Percentiles rank a stretch among this genome's conserved stretches.
Conservation (phyloP, 2,113 vertebrate genomes). For the Nipponia nippon region DNA sequence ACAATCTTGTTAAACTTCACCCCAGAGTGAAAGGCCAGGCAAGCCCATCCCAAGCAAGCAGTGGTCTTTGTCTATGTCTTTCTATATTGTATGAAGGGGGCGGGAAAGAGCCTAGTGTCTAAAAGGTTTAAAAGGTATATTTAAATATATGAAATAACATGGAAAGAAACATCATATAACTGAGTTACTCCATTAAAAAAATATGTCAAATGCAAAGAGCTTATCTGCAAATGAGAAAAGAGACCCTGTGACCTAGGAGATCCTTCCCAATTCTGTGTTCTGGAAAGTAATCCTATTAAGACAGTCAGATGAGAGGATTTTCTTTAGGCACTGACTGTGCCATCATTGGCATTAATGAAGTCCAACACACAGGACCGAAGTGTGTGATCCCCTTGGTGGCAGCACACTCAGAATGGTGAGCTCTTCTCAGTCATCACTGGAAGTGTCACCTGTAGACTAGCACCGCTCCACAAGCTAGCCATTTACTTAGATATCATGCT, state of each 20-base stretch:
- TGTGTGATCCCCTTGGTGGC: neutral
- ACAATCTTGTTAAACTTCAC: neutral
- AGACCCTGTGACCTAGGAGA: neutral
- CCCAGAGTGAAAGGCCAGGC: neutral
- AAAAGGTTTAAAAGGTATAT: neutral
- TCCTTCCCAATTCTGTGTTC: neutral
- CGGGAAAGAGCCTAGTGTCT: neutral
- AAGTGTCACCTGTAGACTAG: neutral
- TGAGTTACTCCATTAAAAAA: neutral
- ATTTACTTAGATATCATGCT: neutral
- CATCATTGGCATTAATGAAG: slow-evolving; percentile 21
- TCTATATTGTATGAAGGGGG: neutral
- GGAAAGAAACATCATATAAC: neutral
- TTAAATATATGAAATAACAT: neutral
- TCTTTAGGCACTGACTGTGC: slow-evolving; percentile 1
- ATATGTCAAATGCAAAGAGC: neutral
- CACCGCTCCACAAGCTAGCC: neutral
- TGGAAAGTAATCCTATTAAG: slow-evolving; percentile 46
- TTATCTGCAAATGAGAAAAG: slow-evolving; percentile 1
- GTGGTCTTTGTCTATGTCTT: neutral
- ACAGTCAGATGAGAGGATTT: slow-evolving; percentile 30
- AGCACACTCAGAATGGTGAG: neutral
- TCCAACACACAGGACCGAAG: neutral
- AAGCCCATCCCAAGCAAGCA: neutral
- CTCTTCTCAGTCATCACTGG: neutral